These are phyloP conservation scores for Apamea anceps DNA, from an alignment of 2,888 invertebrate genomes.

Conservation along the genomic window DNA sequence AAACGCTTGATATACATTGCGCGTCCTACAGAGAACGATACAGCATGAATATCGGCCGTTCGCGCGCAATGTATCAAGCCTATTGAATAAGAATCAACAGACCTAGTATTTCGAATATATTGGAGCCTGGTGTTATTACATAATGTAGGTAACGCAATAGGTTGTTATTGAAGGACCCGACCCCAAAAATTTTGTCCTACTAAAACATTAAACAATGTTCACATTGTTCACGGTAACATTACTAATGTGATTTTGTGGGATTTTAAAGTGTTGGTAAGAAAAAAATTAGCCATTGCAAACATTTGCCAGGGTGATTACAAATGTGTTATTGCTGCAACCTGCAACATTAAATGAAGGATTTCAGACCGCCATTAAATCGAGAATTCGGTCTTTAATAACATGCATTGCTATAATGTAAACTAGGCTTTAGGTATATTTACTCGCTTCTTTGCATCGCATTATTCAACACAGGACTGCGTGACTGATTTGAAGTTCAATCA, in stretches of 20 bases:
- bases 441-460: slow-evolving; percentile 7
- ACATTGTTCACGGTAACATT: neutral
- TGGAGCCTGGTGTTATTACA: slow-evolving; percentile 54
- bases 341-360: neutral
- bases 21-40: neutral
- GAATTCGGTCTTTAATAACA: neutral
- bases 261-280: neutral
- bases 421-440: slow-evolving; percentile 9
- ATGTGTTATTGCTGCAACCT: neutral
- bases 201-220: neutral
- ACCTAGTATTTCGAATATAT: slow-evolving; percentile 28
- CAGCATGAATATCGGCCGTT: neutral
- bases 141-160: slow-evolving; percentile 56
- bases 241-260: neutral
- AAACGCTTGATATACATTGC: slow-evolving; percentile 49
- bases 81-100: slow-evolving; percentile 18
- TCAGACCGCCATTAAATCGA: neutral
- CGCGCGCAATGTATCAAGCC: slow-evolving; percentile 36
- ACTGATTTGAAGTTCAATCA: slow-evolving; percentile 2
- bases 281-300: neutral
- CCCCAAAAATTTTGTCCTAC: slow-evolving; percentile 36
- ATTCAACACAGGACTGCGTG: neutral
- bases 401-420: slow-evolving; percentile 16
- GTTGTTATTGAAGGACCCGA: slow-evolving; percentile 49
- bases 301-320: neutral